Base-by-base conservation (phyloP, 2,888 invertebrate genomes). In the Idaea biselata region DNA sequence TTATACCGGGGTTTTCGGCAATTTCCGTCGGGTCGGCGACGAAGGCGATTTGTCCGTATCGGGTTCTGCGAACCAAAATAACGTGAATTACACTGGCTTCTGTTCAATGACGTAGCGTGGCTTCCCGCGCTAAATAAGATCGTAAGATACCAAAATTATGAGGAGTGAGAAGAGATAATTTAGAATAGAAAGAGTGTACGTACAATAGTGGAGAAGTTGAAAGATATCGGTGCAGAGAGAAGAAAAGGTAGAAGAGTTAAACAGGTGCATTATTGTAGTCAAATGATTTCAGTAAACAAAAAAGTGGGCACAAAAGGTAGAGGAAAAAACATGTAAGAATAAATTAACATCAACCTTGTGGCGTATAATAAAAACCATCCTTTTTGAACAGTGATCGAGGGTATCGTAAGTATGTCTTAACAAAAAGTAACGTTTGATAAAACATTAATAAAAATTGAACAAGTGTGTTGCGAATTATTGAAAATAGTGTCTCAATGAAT, bases 1-100 rank as follows among this genome's bases (percentile, higher is more conserved):
- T 96, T 97, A 96, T 97, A 98, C 97, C 96, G 98, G 98, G 93
- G 98, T 98, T 95, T 97, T 97, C 91, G 98, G 98, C 93, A 98
- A 94, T 96, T 97, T 97, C 95, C 98, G 95, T 94, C 97, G 95
- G 76, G 97, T 97, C 82, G 97, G 97, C 83, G 97, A 97, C 76
- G 97, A 95, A 83, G 97, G 97, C 80, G 96, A 94, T 94, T 97
- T 97, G 91, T 97, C 97, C 84, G 94, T 94, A 87, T 97, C 97
- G 77, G 96, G 95, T 93, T 97, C 97, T 97, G 96, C 79, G 88
- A 87, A 90, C 78, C 83, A 87, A 88, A 89, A 88, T 70, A 86
- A 84, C 74, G 78, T 80, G 81, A 74, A 79, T 84, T 81, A 82
- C 79, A 80, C 80, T 74, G 79, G 68, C 68, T 68, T 67, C 67